Evolutionary conservation across 2,888 invertebrate genomes (phyloP), one percentile per base, ranked within the genome.

Genomic region (Sepioteuthis lessoniana): DNA sequence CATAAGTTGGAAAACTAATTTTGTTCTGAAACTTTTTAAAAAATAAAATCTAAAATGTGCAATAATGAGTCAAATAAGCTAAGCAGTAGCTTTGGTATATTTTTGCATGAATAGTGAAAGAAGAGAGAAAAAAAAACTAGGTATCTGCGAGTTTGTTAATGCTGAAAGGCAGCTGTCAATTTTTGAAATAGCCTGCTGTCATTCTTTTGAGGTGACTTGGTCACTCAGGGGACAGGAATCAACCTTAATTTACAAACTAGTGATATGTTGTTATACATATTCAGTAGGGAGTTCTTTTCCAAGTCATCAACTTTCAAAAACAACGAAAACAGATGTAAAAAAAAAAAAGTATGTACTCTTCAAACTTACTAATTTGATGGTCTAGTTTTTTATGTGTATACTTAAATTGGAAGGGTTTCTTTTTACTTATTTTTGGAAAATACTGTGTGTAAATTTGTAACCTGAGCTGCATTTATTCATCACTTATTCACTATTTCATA

Each of bases 161-260:
- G 76, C n/a, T 76, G 76, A 76, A 76, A 76, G 76, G 76, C 76
- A 76, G 76, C 76, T 76, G 76, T 76, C 76, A 76, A 76, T 35
- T 76, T 76, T 76, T n/a, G 35, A 35, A 76, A 76, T n/a, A 76
- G 76, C 35, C n/a, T 76, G 76, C 76, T 76, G 76, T 35, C 76
- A 76, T 76, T 76, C 16, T 76, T 76, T 76, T n/a, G n/a, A 35
- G n/a, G n/a, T 35, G 76, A 76, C 76, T 76, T 35, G 35, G n/a
- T 76, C 10, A 76, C 31, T 76, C 76, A 8, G 76, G 76, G 76
- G 76, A 76, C n/a, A 76, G 4, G 76, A 76, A 76, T n/a, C 76
- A 76, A 76, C 76, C 76, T 35, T 76, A 76, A 76, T 76, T 19
- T n/a, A 35, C n/a, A 76, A 76, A 35, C 76, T 76, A 35, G 76